These are phyloP conservation scores for Nesoenas mayeri DNA, from an alignment of 2,113 vertebrate genomes.

Conservation along the genomic window DNA sequence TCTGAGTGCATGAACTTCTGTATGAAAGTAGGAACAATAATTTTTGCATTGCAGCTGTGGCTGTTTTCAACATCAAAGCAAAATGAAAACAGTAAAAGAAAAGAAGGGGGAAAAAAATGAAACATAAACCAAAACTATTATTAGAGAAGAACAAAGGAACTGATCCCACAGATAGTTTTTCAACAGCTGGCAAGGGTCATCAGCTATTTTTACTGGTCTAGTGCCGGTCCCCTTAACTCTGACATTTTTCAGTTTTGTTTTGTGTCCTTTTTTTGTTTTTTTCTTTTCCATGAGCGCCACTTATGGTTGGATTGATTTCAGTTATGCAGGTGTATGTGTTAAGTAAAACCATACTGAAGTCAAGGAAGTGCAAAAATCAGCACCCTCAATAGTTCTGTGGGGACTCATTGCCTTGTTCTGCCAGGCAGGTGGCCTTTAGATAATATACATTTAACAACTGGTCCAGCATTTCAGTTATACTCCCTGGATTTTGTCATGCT, in stretches of 20 bases:
- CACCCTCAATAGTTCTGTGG: neutral
- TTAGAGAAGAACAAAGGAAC: slow-evolving; percentile 70
- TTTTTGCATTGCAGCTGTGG: slow-evolving; percentile 56
- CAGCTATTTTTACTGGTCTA: slow-evolving; percentile 59
- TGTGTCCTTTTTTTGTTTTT: neutral
- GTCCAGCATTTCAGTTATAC: slow-evolving; percentile 21
- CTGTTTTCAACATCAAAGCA: slow-evolving; percentile 47
- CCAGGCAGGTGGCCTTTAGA: slow-evolving; percentile 40
- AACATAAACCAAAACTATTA: slow-evolving; percentile 66
- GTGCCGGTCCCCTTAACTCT: slow-evolving; percentile 27
- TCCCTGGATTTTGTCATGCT: neutral
- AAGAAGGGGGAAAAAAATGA: neutral
- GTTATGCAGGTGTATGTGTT: slow-evolving; percentile 60
- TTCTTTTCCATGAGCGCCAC: neutral
- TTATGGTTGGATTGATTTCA: slow-evolving; percentile 48
- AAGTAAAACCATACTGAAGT: slow-evolving; percentile 49
- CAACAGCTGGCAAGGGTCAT: slow-evolving; percentile 65
- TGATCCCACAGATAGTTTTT: slow-evolving; percentile 54
- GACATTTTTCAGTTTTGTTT: slow-evolving; percentile 30
- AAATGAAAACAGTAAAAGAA: slow-evolving; percentile 64
- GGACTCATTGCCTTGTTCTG: slow-evolving; percentile 26
- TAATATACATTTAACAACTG: slow-evolving; percentile 28
- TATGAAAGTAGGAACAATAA: slow-evolving; percentile 39
- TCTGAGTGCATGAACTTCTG: slow-evolving; percentile 53
- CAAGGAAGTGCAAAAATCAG: slow-evolving; percentile 63